Evolutionary conservation across 2,888 invertebrate species (phyloP).

Genomic region (Cetonia aurata): DNA sequence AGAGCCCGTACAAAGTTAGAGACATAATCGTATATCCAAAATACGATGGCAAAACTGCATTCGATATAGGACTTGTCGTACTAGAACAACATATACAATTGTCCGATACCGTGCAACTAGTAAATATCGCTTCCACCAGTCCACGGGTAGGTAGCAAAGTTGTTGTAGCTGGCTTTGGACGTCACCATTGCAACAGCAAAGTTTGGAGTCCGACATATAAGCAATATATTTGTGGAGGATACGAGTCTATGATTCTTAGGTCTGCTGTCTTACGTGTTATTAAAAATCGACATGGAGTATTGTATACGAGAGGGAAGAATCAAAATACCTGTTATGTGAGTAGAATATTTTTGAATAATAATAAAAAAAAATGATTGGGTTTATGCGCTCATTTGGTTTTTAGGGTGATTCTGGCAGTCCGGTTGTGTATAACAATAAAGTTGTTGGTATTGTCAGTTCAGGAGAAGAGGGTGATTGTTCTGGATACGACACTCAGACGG

Average conservation of each 20-base stretch:
- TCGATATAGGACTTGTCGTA: slow-evolving; percentile 12
- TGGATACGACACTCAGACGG: slow-evolving; percentile 9
- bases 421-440: slow-evolving; percentile 1
- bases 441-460: slow-evolving; percentile 16
- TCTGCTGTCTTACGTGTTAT: neutral
- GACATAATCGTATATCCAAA: slow-evolving; percentile 1
- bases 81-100: slow-evolving; percentile 1
- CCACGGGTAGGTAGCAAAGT: neutral
- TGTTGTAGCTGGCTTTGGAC: slow-evolving; percentile 4
- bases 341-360: neutral
- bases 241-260: neutral
- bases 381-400: too few relatives aligned
- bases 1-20: neutral
- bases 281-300: neutral
- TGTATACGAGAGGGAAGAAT: neutral
- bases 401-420: slow-evolving; percentile 30
- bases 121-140: neutral
- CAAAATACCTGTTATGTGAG: slow-evolving; percentile 13
- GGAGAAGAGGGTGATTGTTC: neutral
- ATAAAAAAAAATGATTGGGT: neutral
- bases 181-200: neutral
- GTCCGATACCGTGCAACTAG: neutral
- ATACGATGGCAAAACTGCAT: neutral
- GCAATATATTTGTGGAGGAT: neutral
- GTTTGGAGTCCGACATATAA: neutral